Evolutionary conservation across 2,113 vertebrate genomes (phyloP).

Genomic region (Sinocyclocheilus anophthalmus): DNA sequence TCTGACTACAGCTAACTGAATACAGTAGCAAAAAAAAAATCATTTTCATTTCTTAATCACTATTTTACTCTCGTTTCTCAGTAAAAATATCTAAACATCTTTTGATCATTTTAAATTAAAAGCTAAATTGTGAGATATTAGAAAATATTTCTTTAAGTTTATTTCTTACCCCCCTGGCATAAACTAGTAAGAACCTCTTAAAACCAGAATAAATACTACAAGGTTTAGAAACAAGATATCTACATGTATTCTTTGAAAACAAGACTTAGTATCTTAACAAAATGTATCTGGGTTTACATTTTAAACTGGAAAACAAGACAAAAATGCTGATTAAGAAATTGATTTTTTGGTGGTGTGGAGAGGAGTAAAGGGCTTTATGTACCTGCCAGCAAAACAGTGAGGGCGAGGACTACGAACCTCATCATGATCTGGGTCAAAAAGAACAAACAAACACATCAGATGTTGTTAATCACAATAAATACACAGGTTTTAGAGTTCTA

Average conservation of each 20-base stretch:
- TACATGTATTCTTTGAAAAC: neutral
- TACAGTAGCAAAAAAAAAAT: too few relatives aligned
- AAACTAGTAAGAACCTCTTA: neutral
- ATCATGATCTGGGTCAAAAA: slow-evolving; percentile 66
- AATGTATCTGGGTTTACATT: neutral
- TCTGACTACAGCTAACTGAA: too few relatives aligned
- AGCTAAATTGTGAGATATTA: neutral
- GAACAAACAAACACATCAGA: neutral
- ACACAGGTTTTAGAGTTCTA: neutral
- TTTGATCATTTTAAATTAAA: neutral
- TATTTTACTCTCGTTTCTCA: too few relatives aligned
- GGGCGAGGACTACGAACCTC: slow-evolving; percentile 74
- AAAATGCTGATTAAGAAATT: neutral
- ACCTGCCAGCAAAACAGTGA: slow-evolving; percentile 76
- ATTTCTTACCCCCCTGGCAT: neutral
- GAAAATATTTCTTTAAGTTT: neutral
- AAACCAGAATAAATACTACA: neutral
- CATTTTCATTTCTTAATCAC: too few relatives aligned
- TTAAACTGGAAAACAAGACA: neutral
- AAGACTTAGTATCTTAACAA: neutral
- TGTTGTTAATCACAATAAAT: slow-evolving; percentile 4
- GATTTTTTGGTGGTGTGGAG: too few relatives aligned
- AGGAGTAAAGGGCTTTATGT: slow-evolving; percentile 37
- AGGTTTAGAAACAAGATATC: neutral
- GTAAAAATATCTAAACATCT: too few relatives aligned